Base-by-base conservation (phyloP, 1,140 invertebrate genomes). In the Cydia amplana region DNA sequence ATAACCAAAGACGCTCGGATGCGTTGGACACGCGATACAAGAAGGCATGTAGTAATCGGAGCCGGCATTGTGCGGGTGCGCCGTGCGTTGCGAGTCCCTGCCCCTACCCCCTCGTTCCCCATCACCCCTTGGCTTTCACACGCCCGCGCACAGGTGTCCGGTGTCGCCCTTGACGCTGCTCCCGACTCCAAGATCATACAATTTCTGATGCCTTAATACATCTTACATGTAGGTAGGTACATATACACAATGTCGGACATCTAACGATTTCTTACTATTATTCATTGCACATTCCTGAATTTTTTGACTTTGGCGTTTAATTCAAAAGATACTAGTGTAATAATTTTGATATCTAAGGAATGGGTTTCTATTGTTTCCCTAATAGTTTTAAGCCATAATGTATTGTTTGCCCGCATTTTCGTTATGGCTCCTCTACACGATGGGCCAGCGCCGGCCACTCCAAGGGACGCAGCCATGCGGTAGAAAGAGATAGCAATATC, bases 31-130 rank as follows among this genome's bases (percentile, higher is more conserved):
- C 89, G 88, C 89, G 90, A 92, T 90, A 86, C 84, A 89, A 83
- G 88, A 89, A 90, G 87, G 91, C 84, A 85, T 84, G 88, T 81
- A 85, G 90, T 91, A 93, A 93, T 79, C 88, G 84, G 90, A 93
- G 88, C 86, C 84, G 84, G 84, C 84, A 93, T 93, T 93, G 89
- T 92, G 85, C 83, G 78, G 85, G 85, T 79, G 84, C 91, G 86
- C 85, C 77, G 86, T 85, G 91, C 89, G 89, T 90, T 90, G 88
- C 90, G 85, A 78, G 83, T 80, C 82, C 75, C 75, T 51, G 70
- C 75, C 74, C 23, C 75, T 43, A 73, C 76, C 74, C 36, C 40
- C 73, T 55, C 74, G 20, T 28, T 78, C 79, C 40, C 74, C 60
- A 72, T 74, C 49, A 67, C 74, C 75, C 79, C 80, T 76, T 60